Conservation (phyloP, 2,113 vertebrate genomes). For the Baryphthengus martii region DNA sequence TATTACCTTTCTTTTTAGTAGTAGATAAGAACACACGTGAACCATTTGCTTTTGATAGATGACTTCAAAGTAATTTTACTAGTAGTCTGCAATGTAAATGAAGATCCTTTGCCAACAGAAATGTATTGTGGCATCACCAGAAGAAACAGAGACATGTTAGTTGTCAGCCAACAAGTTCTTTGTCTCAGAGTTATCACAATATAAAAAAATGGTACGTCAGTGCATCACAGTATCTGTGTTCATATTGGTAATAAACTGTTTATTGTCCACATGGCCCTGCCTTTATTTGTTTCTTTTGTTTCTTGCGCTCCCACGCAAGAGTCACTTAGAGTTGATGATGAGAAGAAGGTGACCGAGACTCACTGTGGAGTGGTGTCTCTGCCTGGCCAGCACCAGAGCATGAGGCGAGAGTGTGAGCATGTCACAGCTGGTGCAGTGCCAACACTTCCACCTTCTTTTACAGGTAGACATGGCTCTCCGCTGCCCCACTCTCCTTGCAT, state of each 20-base stretch:
- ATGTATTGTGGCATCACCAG: slow-evolving; percentile 73
- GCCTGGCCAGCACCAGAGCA: not conserved
- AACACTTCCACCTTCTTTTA: not conserved
- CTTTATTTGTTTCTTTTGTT: slow-evolving; percentile 21
- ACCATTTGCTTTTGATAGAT: slow-evolving; percentile 79
- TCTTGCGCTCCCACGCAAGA: not conserved
- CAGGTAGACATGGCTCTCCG: fast-evolving
- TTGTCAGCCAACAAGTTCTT: slow-evolving; percentile 70
- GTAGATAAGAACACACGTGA: slow-evolving; percentile 71
- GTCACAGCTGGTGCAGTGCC: fast-evolving
- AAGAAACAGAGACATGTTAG: slow-evolving; percentile 70
- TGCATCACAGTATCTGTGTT: slow-evolving; percentile 79
- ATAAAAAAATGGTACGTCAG: slow-evolving; percentile 76
- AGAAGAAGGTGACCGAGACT: not conserved
- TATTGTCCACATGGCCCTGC: slow-evolving; percentile 75
- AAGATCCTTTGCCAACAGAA: slow-evolving; percentile 76
- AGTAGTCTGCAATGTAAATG: slow-evolving; percentile 70
- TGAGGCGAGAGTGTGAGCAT: fast-evolving
- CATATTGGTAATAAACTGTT: slow-evolving; percentile 91
- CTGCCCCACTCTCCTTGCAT: not conserved
- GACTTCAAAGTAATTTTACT: slow-evolving; percentile 75
- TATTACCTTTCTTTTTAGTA: slow-evolving; percentile 78
- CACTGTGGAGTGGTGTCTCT: not conserved
- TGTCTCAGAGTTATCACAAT: slow-evolving; percentile 71
- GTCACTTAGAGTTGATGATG: not conserved